A percentile compares a stretch with the other conserved stretches of the same genome.
Evolutionary conservation across 2,888 invertebrate species (phyloP).

Genomic region (Bugulina stolonifera): DNA sequence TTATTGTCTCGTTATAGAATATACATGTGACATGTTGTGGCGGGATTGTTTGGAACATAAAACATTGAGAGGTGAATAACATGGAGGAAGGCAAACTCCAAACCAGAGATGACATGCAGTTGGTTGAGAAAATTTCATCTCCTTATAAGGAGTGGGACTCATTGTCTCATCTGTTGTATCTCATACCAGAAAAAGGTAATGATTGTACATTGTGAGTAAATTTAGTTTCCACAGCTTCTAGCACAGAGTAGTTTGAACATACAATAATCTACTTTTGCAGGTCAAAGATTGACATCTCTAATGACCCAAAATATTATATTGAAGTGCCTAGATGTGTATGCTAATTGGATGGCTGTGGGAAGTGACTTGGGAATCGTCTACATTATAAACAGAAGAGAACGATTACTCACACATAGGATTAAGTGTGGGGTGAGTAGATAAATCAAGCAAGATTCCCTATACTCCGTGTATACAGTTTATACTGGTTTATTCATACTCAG

Average conservation of each 20-base stretch:
- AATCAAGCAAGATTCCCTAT: no score
- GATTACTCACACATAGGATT: not conserved
- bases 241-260: not conserved
- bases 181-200: conserved; percentile 13
- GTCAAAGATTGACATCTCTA: not conserved
- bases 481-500: no score
- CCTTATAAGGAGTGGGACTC: conserved; percentile 22
- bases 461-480: no score
- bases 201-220: not conserved
- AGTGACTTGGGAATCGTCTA: conserved; percentile 1
- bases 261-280: not conserved
- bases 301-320: not conserved
- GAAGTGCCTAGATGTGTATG: not conserved
- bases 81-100: no score
- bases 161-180: conserved; percentile 10
- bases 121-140: no score
- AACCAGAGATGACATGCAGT: no score
- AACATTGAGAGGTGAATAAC: no score
- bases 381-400: not conserved
- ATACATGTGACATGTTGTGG: no score
- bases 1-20: no score
- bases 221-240: not conserved
- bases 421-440: conserved; percentile 10
- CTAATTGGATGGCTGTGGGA: not conserved
- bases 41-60: no score